Evolutionary conservation across 1,140 invertebrate species (phyloP).

Genomic region (Apis cerana): DNA sequence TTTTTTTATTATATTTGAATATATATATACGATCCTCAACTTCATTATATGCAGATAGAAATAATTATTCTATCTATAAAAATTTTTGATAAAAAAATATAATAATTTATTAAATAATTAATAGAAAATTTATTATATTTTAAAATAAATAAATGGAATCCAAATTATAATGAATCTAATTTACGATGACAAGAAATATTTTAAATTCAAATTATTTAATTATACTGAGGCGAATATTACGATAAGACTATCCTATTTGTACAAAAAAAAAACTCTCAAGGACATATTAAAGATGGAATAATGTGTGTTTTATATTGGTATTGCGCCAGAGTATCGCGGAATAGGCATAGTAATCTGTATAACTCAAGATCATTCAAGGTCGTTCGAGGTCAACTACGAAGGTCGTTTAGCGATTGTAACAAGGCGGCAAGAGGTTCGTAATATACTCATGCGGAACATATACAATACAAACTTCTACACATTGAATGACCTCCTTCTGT

Average conservation of each 20-base stretch:
- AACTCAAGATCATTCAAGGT: conserved; percentile 30
- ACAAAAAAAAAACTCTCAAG: background rate
- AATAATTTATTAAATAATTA: background rate
- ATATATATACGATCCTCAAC: no score
- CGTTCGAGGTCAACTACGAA: conserved; percentile 11
- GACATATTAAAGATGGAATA: no score
- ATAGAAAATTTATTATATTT: no score
- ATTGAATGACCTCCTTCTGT: conserved; percentile 28
- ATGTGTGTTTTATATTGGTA: background rate
- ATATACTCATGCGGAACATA: conserved; percentile 23
- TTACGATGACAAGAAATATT: background rate
- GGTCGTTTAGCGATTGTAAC: conserved; percentile 18
- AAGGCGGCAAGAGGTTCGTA: background rate
- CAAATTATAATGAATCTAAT: background rate
- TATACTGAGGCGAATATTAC: background rate
- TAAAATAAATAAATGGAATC: background rate
- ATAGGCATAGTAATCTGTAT: background rate
- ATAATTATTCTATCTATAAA: no score
- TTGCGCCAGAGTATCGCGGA: background rate
- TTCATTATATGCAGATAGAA: no score
- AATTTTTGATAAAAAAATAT: no score
- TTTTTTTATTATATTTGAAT: no score
- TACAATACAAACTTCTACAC: no score
- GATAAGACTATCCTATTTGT: background rate
- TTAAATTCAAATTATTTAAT: background rate